These are phyloP conservation scores for Lamellibrachia luymesi DNA, from an alignment of 1,140 invertebrate species.

Conservation along the genomic window DNA sequence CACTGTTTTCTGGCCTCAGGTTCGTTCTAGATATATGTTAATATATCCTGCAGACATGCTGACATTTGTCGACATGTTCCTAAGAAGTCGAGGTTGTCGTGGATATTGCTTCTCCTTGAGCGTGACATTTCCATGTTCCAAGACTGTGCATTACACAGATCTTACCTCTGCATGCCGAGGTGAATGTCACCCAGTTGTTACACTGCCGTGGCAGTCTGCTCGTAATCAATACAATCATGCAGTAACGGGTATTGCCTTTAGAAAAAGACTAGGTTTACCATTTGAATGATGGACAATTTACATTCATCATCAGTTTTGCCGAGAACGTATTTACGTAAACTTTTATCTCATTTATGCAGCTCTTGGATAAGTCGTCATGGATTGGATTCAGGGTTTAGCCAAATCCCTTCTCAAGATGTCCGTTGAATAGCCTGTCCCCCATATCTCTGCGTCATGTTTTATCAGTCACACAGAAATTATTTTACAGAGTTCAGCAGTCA, in stretches of 20 bases:
- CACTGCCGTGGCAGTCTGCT: not conserved
- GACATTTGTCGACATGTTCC: not conserved
- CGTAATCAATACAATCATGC: not conserved
- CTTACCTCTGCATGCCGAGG: too few relatives aligned
- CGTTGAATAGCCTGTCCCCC: not conserved
- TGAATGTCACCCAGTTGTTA: not conserved
- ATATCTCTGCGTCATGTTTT: not conserved
- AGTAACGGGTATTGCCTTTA: not conserved
- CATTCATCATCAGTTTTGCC: not conserved
- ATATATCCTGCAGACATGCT: not conserved
- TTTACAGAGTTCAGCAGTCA: not conserved
- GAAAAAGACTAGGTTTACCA: not conserved
- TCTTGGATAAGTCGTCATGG: too few relatives aligned
- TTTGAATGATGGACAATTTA: not conserved
- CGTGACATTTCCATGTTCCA: not conserved
- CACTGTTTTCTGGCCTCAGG: not conserved
- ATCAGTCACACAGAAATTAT: not conserved
- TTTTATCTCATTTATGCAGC: too few relatives aligned
- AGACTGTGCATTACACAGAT: not conserved
- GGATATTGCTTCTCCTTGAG: not conserved
- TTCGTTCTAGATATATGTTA: not conserved
- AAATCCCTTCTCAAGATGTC: not conserved
- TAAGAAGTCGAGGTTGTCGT: not conserved
- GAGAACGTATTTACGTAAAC: not conserved
- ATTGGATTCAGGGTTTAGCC: not conserved